Evolutionary conservation across 2,797 vertebrate genomes (phyloP), one percentile per base, ranked within the genome.

Genomic region (Microcaecilia unicolor): DNA sequence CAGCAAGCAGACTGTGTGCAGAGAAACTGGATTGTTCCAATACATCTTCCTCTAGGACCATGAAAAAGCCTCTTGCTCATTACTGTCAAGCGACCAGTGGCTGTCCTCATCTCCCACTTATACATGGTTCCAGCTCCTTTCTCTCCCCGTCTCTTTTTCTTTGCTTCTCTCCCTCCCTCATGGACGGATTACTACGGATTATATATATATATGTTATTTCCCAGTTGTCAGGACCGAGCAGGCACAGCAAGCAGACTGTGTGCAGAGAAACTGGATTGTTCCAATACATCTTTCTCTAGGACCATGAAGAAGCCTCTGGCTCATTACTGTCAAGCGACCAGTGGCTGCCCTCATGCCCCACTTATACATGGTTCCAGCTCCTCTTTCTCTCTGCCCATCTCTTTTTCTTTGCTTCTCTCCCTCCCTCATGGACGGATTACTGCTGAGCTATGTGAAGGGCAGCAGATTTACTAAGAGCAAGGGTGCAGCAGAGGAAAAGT

Each of bases 401-500:
- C 21, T 33, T 13, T 9, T 23, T 33, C 22, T 32, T 35, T 25
- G 16, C 21, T 41, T 25, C 27, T 26, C 13, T 32, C 28, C 27
- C 23, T 22, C 34, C 27, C 17, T 18, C 14, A 30, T 22, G 7
- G 39, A 28, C 34, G 21, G 28, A 30, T 34, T 27, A 15, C 23
- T 20, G 19, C 19, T 20, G 19, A 20, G 19, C 19, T 20, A 20
- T 19, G 18, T 24, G 27, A 25, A 43, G 24, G 28, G 20, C 28
- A 31, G 34, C 21, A 23, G 27, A 38, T 34, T 18, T 33, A 19
- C 18, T 27, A 27, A 18, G 12, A 38, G 24, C 24, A 30, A 26
- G 18, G 31, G 31, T n/a, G n/a, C n/a, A 34, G 44, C 44, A 48
- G 37, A 12, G 22, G 31, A 30, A 48, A 48, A 48, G 44, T 48